A percentile compares a stretch with the other conserved stretches of the same genome.
Conservation (phyloP, 2,888 invertebrate genomes). For the Cremastinae sp. region DNA sequence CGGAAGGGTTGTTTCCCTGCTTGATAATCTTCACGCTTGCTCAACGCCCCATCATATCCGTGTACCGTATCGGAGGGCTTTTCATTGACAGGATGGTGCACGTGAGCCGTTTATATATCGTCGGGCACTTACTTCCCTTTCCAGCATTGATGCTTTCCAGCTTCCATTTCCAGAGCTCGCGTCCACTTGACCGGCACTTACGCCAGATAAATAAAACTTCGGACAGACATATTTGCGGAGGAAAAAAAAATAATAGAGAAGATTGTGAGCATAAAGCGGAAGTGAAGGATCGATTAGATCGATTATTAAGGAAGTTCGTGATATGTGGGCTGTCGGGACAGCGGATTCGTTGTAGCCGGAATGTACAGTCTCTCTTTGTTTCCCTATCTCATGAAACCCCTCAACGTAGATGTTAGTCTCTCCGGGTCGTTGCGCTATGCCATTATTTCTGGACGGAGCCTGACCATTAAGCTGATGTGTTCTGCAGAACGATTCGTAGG, state of each 20-base stretch:
- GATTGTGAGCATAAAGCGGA: neutral
- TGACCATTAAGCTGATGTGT: neutral
- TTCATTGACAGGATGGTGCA: constrained; percentile 17
- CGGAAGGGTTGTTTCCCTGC: constrained; percentile 29
- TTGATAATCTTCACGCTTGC: constrained; percentile 17
- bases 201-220: neutral
- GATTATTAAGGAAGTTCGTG: too few species aligned
- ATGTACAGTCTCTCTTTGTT: neutral
- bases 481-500: neutral
- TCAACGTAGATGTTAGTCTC: neutral
- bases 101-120: constrained; percentile 6
- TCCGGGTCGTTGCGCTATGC: neutral
- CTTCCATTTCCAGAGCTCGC: constrained; percentile 29
- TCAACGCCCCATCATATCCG: constrained; percentile 23
- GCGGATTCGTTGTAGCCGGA: neutral
- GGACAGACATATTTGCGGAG: neutral
- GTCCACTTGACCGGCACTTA: neutral
- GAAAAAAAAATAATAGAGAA: neutral
- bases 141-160: constrained; percentile 28
- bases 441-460: constrained; percentile 1
- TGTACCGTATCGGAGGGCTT: constrained; percentile 1
- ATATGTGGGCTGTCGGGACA: too few species aligned
- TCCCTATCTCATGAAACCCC: neutral
- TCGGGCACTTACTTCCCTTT: constrained; percentile 44
- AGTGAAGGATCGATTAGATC: too few species aligned